phyloP scores from a whole-genome alignment of 2,888 invertebrate genomes.

The Tigriopus californicus region DNA sequence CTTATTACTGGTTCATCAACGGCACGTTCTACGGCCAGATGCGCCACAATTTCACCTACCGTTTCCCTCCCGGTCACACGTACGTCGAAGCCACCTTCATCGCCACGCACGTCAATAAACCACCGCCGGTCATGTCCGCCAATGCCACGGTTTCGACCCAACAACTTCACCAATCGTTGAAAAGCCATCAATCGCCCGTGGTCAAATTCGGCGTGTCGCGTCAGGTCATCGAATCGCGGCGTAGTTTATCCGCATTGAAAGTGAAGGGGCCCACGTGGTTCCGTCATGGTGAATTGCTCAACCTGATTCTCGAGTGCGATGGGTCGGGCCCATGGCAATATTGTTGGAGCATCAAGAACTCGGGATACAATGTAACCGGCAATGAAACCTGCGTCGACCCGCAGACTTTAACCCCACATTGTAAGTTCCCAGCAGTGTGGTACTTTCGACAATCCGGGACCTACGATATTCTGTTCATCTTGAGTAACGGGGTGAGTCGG shows the following conservation, averaged over 20 bases:
- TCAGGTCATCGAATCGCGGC: slow-evolving; percentile 31
- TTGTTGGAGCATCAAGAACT: slow-evolving; percentile 44
- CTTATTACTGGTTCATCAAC: slow-evolving; percentile 14
- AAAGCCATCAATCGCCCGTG: too few relatives aligned
- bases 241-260: slow-evolving; percentile 46
- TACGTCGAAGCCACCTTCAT: not conserved
- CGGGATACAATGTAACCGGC: slow-evolving; percentile 31
- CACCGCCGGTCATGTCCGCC: not conserved
- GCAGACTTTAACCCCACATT: slow-evolving; percentile 25
- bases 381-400: slow-evolving; percentile 41
- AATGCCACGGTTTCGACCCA: not conserved
- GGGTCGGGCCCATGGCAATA: slow-evolving; percentile 54
- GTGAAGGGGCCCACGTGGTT: slow-evolving; percentile 61
- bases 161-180: too few relatives aligned
- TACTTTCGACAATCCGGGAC: slow-evolving; percentile 47
- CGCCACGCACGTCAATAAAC: not conserved
- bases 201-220: not conserved
- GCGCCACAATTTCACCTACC: not conserved
- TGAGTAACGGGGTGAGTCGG: slow-evolving; percentile 54
- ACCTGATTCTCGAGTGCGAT: slow-evolving; percentile 43
- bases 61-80: not conserved
- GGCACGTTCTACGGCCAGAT: not conserved
- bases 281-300: slow-evolving; percentile 54
- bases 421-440: slow-evolving; percentile 43
- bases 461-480: slow-evolving; percentile 55